Evolutionary conservation across 2,113 vertebrate genomes (phyloP), one percentile per base, ranked within the genome.

Genomic region (Mohoua ochrocephala): DNA sequence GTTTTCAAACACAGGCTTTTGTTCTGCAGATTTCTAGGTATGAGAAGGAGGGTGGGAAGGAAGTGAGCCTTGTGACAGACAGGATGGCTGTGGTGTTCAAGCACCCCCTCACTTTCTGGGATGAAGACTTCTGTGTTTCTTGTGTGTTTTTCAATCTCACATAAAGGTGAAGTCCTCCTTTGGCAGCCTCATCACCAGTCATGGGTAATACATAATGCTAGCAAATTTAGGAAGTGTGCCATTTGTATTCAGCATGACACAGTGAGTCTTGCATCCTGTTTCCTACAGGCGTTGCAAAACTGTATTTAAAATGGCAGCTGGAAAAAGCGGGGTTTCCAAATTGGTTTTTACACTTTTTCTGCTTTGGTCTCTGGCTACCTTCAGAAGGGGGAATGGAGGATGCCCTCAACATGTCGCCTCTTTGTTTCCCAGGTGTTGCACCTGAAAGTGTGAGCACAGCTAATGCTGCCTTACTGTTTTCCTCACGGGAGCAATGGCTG

Each of bases 401-500:
- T 31, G 33, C 15, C 39, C 24, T 78, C 3, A 3, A 4, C 4
- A 1, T 19, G 7, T 30, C 70, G 53, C 44, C 20, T 42, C 35
- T 60, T 56, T 57, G 6, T 70, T 70, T 84, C 33, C 33, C 33
- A 64, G 35, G 39, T 64, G 54, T 22, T 65, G 50, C 59, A 30
- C 64, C 77, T 70, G 52, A 11, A 52, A 53, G n/a, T 2, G 5
- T 61, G 64, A 63, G 69, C 10, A 2, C 23, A 65, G 57, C 1
- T 6, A 31, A 49, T 20, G 30, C 31, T 82, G 24, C 39, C 37
- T 37, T 35, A 15, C 2, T 39, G 33, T 56, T 52, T 44, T n/a
- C 20, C 37, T 57, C 65, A 8, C 37, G 5, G 0, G 2, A 76
- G 61, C 3, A 0, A 2, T 39, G 69, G 13, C 21, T 14, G 65